Conservation (phyloP, 2,113 vertebrate genomes). For the Oceanites oceanicus region DNA sequence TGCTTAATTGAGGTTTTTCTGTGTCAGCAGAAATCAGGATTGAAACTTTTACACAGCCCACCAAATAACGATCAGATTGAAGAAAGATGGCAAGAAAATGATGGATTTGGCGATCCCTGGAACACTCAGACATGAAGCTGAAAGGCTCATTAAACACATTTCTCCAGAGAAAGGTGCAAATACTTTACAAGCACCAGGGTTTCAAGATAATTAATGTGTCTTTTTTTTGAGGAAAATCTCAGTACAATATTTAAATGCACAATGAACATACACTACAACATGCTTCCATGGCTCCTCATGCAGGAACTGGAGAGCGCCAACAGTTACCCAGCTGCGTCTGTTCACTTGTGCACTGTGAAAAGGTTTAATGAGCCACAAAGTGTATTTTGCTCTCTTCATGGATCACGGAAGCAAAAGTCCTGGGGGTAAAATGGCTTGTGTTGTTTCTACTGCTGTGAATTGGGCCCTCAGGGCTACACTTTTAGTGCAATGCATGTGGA, state of each 20-base stretch:
- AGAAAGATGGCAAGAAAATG: background rate
- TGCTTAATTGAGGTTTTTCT: background rate
- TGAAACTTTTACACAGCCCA: background rate
- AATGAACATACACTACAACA: background rate
- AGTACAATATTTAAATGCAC: background rate
- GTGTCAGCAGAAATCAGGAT: background rate
- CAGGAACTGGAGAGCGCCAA: background rate
- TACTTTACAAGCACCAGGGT: background rate
- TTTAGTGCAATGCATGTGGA: background rate
- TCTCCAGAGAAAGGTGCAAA: constrained; percentile 17
- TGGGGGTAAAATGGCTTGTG: background rate
- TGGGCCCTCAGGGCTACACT: background rate
- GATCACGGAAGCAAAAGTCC: background rate
- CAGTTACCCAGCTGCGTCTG: background rate
- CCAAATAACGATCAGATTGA: background rate
- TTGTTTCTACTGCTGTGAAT: constrained; percentile 12
- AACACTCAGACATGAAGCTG: background rate
- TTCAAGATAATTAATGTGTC: background rate
- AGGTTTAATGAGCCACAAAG: constrained; percentile 37
- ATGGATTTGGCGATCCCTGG: background rate
- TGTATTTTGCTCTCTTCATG: constrained; percentile 24
- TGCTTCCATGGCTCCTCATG: background rate
- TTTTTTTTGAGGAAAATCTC: background rate
- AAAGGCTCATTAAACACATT: background rate
- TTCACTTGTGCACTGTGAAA: background rate